Evolutionary conservation across 2,888 invertebrate genomes (phyloP).

Genomic region (Poecilus cupreus): DNA sequence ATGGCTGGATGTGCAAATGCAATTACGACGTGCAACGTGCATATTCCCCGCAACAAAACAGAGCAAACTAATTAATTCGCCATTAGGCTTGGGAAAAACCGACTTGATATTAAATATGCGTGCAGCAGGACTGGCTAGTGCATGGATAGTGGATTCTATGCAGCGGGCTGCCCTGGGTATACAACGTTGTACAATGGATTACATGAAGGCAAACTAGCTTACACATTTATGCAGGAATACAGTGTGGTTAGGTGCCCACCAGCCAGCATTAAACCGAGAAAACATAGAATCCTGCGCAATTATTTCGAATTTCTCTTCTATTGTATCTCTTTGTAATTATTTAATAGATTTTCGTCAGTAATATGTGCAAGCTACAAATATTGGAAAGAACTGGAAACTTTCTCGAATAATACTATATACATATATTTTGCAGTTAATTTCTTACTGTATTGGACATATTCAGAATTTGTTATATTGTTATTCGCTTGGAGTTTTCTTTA

Average conservation of each 20-base stretch:
- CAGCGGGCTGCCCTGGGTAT: neutral
- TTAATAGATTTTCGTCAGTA: no score
- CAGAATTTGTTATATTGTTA: no score
- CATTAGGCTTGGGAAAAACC: conserved; percentile 44
- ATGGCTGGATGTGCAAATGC: conserved; percentile 38
- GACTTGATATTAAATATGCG: conserved; percentile 42
- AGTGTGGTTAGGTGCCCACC: neutral
- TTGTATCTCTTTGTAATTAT: no score
- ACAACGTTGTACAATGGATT: neutral
- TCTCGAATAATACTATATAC: no score
- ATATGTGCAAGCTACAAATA: no score
- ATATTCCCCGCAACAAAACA: conserved; percentile 46
- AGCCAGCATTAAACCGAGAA: no score
- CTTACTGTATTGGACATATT: no score
- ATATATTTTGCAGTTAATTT: no score
- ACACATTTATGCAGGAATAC: conserved; percentile 14
- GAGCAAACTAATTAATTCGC: conserved; percentile 47
- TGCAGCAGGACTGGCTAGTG: conserved; percentile 1
- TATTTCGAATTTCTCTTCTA: no score
- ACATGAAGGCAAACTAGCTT: conserved; percentile 24
- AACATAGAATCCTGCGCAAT: no score
- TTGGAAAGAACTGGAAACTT: no score
- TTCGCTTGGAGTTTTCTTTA: no score
- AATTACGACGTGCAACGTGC: conserved; percentile 35
- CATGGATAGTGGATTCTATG: neutral